These are phyloP conservation scores for Anastrepha ludens DNA, from an alignment of 1,140 invertebrate genomes.

Conservation along the genomic window DNA sequence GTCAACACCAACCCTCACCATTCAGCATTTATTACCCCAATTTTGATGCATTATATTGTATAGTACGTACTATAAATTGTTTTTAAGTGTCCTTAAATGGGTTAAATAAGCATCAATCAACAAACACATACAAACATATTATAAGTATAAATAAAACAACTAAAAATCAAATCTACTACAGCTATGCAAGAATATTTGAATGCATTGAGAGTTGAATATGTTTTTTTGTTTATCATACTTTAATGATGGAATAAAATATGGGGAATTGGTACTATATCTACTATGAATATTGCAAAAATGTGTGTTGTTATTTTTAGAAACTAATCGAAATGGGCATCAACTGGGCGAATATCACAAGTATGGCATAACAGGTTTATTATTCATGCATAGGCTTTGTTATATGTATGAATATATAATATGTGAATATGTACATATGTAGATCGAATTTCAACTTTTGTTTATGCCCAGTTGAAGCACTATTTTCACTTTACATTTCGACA, in stretches of 20 bases:
- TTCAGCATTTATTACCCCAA: conserved; percentile 29
- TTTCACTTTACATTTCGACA: background rate
- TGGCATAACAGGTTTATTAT: background rate
- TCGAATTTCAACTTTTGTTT: too few relatives aligned
- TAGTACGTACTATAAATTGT: conserved; percentile 25
- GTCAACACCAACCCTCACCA: background rate
- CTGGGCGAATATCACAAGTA: background rate
- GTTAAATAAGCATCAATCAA: conserved; percentile 29
- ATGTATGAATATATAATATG: too few relatives aligned
- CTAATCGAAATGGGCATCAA: too few relatives aligned
- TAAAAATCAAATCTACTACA: background rate
- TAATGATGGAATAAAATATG: conserved; percentile 19
- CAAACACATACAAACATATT: background rate
- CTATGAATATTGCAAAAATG: background rate
- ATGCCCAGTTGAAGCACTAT: too few relatives aligned
- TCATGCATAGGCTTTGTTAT: background rate
- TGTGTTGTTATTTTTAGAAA: conserved; percentile 22
- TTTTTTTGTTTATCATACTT: background rate
- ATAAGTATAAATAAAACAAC: background rate
- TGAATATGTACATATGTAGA: too few relatives aligned
- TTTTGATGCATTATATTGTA: conserved; percentile 25
- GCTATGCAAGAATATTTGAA: background rate
- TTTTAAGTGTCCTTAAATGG: conserved; percentile 54
- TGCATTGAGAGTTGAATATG: background rate
- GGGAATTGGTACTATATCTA: background rate